Evolutionary conservation across 2,888 invertebrate genomes (phyloP).

Genomic region (Hirtodrosophila confusa): DNA sequence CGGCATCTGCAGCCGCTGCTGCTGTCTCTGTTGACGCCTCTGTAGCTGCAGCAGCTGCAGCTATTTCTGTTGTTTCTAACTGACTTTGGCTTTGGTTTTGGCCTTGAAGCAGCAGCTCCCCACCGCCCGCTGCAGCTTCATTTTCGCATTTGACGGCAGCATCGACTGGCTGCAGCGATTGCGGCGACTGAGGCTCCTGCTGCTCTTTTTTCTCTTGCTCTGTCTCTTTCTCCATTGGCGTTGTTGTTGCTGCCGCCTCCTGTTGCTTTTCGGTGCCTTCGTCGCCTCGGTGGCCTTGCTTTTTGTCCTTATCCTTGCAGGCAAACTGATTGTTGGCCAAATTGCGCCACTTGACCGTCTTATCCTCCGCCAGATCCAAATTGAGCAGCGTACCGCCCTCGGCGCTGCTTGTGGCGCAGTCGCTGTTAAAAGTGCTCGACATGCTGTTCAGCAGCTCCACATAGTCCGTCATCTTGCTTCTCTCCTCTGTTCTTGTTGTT

Average conservation of each 20-base stretch:
- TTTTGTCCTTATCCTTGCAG: slow-evolving; percentile 80
- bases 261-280: slow-evolving; percentile 41
- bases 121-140: slow-evolving; percentile 35
- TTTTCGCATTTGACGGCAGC: slow-evolving; percentile 51
- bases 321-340: slow-evolving; percentile 84
- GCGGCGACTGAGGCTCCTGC: slow-evolving; percentile 14
- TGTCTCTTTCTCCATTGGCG: slow-evolving; percentile 4
- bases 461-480: slow-evolving; percentile 79
- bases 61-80: slow-evolving; percentile 22
- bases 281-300: slow-evolving; percentile 22
- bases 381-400: slow-evolving; percentile 76
- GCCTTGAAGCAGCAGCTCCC: slow-evolving; percentile 37
- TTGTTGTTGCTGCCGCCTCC: slow-evolving; percentile 16
- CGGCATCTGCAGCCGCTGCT: slow-evolving; percentile 6
- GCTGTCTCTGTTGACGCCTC: slow-evolving; percentile 9
- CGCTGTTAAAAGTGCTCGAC: slow-evolving; percentile 82
- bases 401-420: slow-evolving; percentile 77
- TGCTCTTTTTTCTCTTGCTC: neutral
- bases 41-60: slow-evolving; percentile 8
- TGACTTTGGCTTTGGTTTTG: slow-evolving; percentile 31
- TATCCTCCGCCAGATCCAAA: slow-evolving; percentile 82
- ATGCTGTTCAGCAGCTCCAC: slow-evolving; percentile 82
- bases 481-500: neutral
- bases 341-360: slow-evolving; percentile 84
- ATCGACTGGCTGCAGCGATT: slow-evolving; percentile 12